A percentile compares a stretch with the other conserved stretches of the same genome.
These are phyloP conservation scores for Amphilophus citrinellus DNA, from an alignment of 2,113 vertebrate species.

Conservation along the genomic window DNA sequence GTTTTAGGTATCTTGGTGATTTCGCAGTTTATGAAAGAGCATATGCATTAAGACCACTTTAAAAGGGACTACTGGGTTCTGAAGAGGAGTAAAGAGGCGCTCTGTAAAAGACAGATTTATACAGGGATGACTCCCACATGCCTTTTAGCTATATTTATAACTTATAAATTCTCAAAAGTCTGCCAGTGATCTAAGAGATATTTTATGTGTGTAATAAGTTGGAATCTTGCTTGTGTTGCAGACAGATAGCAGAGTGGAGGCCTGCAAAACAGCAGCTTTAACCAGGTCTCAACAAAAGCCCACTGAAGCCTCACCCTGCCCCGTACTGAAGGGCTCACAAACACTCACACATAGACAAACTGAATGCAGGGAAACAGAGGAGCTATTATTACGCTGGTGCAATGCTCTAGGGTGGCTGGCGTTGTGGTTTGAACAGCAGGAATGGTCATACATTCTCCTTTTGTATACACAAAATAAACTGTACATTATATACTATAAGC, in stretches of 20 bases:
- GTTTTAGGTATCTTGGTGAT: conserved; percentile 33
- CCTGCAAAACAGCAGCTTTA: conserved; percentile 15
- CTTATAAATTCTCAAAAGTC: conserved; percentile 27
- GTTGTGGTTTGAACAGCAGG: conserved; percentile 12
- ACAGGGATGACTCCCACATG: conserved; percentile 18
- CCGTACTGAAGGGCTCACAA: background rate
- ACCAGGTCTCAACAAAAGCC: conserved; percentile 50
- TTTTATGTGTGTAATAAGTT: conserved; percentile 18
- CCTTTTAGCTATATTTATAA: conserved; percentile 28
- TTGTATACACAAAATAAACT: background rate
- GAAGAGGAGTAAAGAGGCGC: conserved; percentile 15
- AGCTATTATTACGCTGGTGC: conserved; percentile 43
- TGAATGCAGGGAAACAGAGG: background rate
- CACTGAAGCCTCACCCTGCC: conserved; percentile 29
- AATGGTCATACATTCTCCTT: background rate
- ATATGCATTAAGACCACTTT: conserved; percentile 57
- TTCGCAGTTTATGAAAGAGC: conserved; percentile 46
- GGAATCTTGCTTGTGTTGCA: background rate
- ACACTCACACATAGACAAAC: conserved; percentile 3
- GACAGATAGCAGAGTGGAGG: conserved; percentile 10
- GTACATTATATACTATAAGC: background rate
- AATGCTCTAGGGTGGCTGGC: conserved; percentile 10
- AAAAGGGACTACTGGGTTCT: conserved; percentile 41
- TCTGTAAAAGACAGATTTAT: conserved; percentile 38
- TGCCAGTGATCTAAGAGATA: background rate